Base-by-base conservation (phyloP, 2,888 invertebrate genomes). In the Watsonalla cultraria region DNA sequence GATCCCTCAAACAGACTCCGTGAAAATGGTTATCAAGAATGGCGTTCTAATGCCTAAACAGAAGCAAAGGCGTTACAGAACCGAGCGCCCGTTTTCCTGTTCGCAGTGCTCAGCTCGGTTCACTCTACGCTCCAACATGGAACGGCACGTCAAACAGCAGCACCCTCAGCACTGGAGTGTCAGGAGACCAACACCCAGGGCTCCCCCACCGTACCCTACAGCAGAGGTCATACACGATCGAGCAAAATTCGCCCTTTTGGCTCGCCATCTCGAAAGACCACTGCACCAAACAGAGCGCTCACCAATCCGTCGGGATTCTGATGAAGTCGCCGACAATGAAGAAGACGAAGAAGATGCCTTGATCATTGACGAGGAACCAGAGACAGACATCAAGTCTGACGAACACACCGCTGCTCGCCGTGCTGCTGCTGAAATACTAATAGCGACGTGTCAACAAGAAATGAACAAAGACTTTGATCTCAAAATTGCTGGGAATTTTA, bases 101-200 rank as follows among this genome's bases (percentile, higher is more conserved):
- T 96, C 96, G 55, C 96, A 97, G 74, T 98, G 98, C 81, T 95
- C 96, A 0, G 97, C 97, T 0, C 92, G 96, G 52, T 98, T 98
- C 73, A 98, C 98, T 0, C 86, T 98, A 9, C 92, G 97, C n/a
- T 97, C 97, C 8, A 98, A 98, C 70, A 98, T 98, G 97, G 98
- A 98, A 80, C 92, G 97, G 0, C 98, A 98, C 69, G 96, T 98
- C 5, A 98, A 98, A 76, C 97, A 97, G 69, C 97, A 98, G 68
- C 98, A 98, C 87, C 97, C 97, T 0, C 96, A 96, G 59, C 95
- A 93, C 74, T 97, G 97, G 95, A 95, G 95, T 52, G 95, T 96
- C 61, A 90, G 96, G 46, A 94, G 96, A 66, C 90, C 91, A 9
- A 72, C 88, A 0, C 83, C 89, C 0, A 78, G 91, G 56, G 89